These are phyloP conservation scores for Drosophila pachea DNA, from an alignment of 1,140 invertebrate genomes.

Conservation along the genomic window DNA sequence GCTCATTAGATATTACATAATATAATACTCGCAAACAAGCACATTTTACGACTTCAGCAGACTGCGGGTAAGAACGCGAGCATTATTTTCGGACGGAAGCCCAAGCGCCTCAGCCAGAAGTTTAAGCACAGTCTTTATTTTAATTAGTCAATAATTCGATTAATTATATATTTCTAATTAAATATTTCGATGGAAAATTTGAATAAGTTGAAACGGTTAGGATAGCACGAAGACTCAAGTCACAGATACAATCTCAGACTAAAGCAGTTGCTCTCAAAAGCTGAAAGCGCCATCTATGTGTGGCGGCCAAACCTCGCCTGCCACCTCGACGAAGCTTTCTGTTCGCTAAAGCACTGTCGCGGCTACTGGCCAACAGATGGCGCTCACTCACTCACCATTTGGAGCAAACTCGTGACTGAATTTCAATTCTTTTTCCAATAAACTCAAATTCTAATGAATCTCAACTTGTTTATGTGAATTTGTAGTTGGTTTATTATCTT, in stretches of 20 bases:
- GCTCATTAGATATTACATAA: conserved; percentile 34
- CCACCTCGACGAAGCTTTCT: not conserved
- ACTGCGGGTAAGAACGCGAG: not conserved
- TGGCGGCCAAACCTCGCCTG: not conserved
- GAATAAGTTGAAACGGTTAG: too few relatives aligned
- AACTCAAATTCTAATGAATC: too few relatives aligned
- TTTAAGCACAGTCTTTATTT: too few relatives aligned
- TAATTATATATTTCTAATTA: too few relatives aligned
- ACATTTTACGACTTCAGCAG: conserved; percentile 8
- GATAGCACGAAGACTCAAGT: not conserved
- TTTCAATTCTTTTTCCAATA: too few relatives aligned
- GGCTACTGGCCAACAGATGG: conserved; percentile 20
- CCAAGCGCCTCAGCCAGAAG: too few relatives aligned
- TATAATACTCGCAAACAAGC: conserved; percentile 30
- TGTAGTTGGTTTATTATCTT: conserved; percentile 7
- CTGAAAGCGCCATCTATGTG: conserved; percentile 12
- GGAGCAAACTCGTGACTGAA: too few relatives aligned
- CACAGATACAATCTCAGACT: not conserved
- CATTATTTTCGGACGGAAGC: not conserved
- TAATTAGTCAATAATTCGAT: too few relatives aligned
- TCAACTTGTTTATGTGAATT: not conserved
- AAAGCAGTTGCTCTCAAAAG: not conserved
- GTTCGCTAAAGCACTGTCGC: not conserved
- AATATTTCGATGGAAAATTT: too few relatives aligned
- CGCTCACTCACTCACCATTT: not conserved